phyloP scores from a whole-genome alignment of 2,797 vertebrate species.

The Poeciliopsis turneri region DNA sequence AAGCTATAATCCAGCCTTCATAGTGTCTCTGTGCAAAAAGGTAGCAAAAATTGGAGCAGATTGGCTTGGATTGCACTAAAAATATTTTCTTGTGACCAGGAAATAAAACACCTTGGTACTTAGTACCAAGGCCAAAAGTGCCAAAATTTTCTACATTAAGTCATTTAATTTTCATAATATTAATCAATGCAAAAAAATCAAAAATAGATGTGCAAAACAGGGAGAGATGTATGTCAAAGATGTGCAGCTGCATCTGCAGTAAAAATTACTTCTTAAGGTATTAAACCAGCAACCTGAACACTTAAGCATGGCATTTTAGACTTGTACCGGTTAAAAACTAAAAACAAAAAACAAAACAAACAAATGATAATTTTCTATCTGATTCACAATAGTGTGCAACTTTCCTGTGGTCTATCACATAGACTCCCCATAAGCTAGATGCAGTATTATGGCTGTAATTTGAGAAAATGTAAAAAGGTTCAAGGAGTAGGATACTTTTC shows the following conservation, averaged over 20 bases:
- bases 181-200: neutral
- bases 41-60: neutral
- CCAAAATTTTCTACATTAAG: neutral
- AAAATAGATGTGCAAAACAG: neutral
- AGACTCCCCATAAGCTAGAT: neutral
- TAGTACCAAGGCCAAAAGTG: neutral
- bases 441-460: neutral
- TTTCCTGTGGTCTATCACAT: neutral
- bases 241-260: neutral
- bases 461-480: neutral
- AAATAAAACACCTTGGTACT: neutral
- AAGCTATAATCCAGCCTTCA: constrained; percentile 36
- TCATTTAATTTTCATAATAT: neutral
- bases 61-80: neutral
- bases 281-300: neutral
- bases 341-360: neutral
- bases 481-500: neutral
- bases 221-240: neutral
- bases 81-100: neutral
- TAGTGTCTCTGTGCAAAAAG: constrained; percentile 6
- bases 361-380: neutral
- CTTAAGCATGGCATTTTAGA: neutral
- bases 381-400: neutral
- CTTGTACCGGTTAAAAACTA: neutral
- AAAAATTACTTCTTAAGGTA: neutral